Percentiles rank a stretch among this genome's conserved stretches.
Conservation (phyloP, 2,113 vertebrate species). For the Corythoichthys intestinalis region DNA sequence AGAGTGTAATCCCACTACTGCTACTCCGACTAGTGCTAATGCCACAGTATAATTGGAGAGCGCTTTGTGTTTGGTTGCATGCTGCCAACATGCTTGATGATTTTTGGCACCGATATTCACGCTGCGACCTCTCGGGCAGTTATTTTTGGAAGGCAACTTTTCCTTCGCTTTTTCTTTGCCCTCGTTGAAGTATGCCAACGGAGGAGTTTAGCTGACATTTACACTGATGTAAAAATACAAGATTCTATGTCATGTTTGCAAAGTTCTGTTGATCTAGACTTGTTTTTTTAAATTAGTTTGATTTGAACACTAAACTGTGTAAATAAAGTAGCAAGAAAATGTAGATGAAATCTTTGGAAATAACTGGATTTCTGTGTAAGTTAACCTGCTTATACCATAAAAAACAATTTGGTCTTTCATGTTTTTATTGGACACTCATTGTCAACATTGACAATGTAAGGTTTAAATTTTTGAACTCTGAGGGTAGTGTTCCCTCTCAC, state of each 20-base stretch:
- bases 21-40: background rate
- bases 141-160: slow-evolving; percentile 3
- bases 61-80: background rate
- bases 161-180: background rate
- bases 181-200: background rate
- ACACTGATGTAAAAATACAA: background rate
- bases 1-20: slow-evolving; percentile 35
- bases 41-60: slow-evolving; percentile 4
- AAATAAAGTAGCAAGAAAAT: too few relatives aligned
- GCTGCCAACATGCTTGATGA: slow-evolving; percentile 5
- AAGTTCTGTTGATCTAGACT: background rate
- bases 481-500: too few relatives aligned
- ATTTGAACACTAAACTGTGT: background rate
- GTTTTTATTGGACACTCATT: too few relatives aligned
- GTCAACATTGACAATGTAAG: too few relatives aligned
- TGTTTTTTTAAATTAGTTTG: background rate
- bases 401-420: too few relatives aligned
- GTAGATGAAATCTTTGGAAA: background rate
- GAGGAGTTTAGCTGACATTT: background rate
- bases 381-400: too few relatives aligned
- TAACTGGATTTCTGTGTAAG: too few relatives aligned
- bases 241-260: background rate
- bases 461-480: too few relatives aligned
- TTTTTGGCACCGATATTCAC: slow-evolving; percentile 1
- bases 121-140: background rate